phyloP scores from a whole-genome alignment of 1,140 invertebrate species.

The Nymphalis io region DNA sequence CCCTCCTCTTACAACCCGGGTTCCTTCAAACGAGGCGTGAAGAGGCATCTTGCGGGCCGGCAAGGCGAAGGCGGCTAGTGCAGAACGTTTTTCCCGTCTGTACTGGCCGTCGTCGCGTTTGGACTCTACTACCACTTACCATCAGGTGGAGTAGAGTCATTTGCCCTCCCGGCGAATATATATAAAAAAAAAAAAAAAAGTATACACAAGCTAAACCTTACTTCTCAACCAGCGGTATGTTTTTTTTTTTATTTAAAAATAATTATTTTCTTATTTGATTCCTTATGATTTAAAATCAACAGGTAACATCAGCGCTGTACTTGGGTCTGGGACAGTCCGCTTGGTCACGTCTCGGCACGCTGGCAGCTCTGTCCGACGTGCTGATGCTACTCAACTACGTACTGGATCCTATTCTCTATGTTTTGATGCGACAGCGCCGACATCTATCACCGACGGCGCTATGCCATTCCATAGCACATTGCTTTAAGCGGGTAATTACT shows the following conservation, averaged over 20 bases:
- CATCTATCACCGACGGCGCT: conserved; percentile 45
- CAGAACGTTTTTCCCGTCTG: too few species aligned
- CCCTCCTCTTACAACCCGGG: too few species aligned
- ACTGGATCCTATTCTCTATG: conserved; percentile 91
- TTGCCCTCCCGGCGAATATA: too few species aligned
- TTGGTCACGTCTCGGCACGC: conserved; percentile 54
- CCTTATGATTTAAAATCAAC: conserved; percentile 15
- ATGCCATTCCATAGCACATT: conserved; percentile 57
- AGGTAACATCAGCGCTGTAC: conserved; percentile 66
- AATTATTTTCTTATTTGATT: neutral
- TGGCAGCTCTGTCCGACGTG: conserved; percentile 85
- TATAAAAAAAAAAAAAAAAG: too few species aligned
- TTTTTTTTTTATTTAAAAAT: neutral
- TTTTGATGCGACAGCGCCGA: conserved; percentile 83
- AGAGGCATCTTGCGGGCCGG: too few species aligned
- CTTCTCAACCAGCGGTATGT: too few species aligned
- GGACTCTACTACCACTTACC: too few species aligned
- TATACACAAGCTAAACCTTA: too few species aligned
- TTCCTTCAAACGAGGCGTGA: too few species aligned
- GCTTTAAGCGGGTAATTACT: conserved; percentile 60
- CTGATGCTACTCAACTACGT: conserved; percentile 91
- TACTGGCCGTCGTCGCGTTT: too few species aligned
- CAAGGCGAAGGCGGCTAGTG: too few species aligned
- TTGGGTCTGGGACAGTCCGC: conserved; percentile 42
- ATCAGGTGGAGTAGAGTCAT: too few species aligned